phyloP scores from a whole-genome alignment of 2,888 invertebrate species.

The Cheilosia impressa region DNA sequence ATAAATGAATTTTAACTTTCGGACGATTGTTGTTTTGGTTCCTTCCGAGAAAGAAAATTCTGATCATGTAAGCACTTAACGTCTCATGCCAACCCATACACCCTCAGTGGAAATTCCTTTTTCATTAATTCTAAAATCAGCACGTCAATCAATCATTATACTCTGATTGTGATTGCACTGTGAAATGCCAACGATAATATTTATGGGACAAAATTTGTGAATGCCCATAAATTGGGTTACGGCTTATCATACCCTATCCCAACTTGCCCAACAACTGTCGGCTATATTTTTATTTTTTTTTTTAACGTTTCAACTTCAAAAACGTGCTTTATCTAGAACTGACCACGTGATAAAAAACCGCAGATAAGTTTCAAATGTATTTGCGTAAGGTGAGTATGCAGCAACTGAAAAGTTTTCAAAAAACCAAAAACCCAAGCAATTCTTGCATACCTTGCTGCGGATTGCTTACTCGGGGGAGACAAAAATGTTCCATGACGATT shows the following conservation, averaged over 20 bases:
- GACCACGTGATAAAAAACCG: conserved; percentile 12
- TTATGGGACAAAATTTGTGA: neutral
- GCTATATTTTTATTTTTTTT: neutral
- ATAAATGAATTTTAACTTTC: too few relatives aligned
- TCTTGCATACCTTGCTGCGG: too few relatives aligned
- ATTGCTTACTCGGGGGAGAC: neutral
- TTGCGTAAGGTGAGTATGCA: neutral
- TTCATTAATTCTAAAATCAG: neutral
- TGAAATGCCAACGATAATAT: neutral
- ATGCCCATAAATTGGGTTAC: neutral
- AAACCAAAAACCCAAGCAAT: too few relatives aligned
- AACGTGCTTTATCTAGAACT: conserved; percentile 25
- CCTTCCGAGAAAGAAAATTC: neutral
- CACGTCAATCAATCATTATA: conserved; percentile 3
- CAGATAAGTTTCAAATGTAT: neutral
- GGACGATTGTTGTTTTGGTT: too few relatives aligned
- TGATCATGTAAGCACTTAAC: neutral
- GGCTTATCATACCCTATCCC: neutral
- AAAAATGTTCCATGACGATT: conserved; percentile 2
- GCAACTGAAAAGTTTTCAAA: neutral
- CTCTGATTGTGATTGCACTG: neutral
- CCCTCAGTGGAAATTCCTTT: neutral
- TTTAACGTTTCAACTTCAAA: neutral
- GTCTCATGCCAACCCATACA: neutral
- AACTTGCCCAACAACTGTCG: neutral